These are phyloP conservation scores for Crambe crambe DNA, from an alignment of 37 sponge, comb jelly and placozoan genomes.

Conservation along the genomic window DNA sequence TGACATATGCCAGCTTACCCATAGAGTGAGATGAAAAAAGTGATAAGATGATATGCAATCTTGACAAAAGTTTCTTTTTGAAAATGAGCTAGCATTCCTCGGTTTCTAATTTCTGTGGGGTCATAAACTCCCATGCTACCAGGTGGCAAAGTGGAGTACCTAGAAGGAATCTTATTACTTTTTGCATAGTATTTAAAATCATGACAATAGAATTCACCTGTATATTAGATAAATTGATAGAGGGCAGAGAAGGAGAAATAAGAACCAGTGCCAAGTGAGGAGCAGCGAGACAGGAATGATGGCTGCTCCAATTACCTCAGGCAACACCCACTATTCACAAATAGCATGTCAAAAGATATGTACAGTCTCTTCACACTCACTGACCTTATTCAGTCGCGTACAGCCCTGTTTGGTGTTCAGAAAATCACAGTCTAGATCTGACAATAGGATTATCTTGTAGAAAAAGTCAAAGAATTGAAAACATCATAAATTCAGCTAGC, in stretches of 20 bases:
- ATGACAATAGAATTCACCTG: constrained; percentile 65
- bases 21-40: constrained; percentile 76
- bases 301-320: constrained; percentile 61
- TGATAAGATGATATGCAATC: constrained; percentile 77
- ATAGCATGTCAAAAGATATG: background rate
- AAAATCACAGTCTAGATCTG: constrained; percentile 93
- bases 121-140: constrained; percentile 89
- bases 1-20: constrained; percentile 39
- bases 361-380: background rate
- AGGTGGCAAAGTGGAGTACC: constrained; percentile 68
- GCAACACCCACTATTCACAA: constrained; percentile 75
- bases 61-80: constrained; percentile 86
- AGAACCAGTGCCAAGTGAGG: constrained; percentile 78
- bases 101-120: constrained; percentile 89
- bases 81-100: constrained; percentile 59
- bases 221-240: constrained; percentile 50
- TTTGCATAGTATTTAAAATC: too few relatives aligned
- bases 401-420: constrained; percentile 85
- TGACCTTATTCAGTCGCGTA: constrained; percentile 73
- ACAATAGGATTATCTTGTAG: constrained; percentile 68
- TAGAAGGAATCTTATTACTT: constrained; percentile 17
- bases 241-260: constrained; percentile 65
- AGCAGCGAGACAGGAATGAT: constrained; percentile 64
- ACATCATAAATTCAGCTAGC: background rate
- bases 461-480: background rate